Conservation (phyloP, 2,113 vertebrate species). For the Pterophyllum scalare region DNA sequence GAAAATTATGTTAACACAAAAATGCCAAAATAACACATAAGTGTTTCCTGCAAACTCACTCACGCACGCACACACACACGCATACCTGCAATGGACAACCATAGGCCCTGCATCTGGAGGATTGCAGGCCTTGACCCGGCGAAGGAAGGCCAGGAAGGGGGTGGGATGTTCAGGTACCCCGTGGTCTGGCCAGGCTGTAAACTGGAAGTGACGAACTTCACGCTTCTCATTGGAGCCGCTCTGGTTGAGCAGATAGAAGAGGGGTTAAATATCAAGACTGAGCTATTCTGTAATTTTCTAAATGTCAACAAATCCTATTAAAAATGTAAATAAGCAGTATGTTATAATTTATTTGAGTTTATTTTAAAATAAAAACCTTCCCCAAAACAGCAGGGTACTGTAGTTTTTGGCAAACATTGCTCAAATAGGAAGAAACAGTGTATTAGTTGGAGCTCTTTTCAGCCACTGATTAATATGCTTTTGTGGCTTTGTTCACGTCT, state of each 20-base stretch:
- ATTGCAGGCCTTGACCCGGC: slow-evolving; percentile 96
- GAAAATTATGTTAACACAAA: slow-evolving; percentile 34
- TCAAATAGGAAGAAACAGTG: not conserved
- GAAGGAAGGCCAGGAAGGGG: slow-evolving; percentile 94
- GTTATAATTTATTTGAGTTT: not conserved
- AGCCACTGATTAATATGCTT: not conserved
- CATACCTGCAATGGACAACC: slow-evolving; percentile 96
- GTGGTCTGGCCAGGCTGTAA: slow-evolving; percentile 98
- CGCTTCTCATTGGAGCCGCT: slow-evolving; percentile 93
- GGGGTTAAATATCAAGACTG: not conserved
- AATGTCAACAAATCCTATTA: not conserved
- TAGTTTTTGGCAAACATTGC: not conserved
- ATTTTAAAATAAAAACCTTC: not conserved
- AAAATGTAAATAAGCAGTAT: not conserved
- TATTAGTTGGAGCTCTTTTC: not conserved
- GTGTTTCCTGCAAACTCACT: slow-evolving; percentile 26
- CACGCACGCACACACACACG: slow-evolving; percentile 67
- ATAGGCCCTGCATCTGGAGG: slow-evolving; percentile 97
- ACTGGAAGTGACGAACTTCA: slow-evolving; percentile 98
- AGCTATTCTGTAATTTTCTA: not conserved
- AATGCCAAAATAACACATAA: slow-evolving; percentile 56
- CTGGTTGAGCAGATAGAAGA: slow-evolving; percentile 54
- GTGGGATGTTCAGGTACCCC: slow-evolving; percentile 98
- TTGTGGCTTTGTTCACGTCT: slow-evolving; percentile 5
- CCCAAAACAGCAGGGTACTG: not conserved